Percentiles rank a stretch among this genome's conserved stretches.
phyloP scores from a whole-genome alignment of 53 echinoderm and acorn worm genomes.

The Arbacia lixula region DNA sequence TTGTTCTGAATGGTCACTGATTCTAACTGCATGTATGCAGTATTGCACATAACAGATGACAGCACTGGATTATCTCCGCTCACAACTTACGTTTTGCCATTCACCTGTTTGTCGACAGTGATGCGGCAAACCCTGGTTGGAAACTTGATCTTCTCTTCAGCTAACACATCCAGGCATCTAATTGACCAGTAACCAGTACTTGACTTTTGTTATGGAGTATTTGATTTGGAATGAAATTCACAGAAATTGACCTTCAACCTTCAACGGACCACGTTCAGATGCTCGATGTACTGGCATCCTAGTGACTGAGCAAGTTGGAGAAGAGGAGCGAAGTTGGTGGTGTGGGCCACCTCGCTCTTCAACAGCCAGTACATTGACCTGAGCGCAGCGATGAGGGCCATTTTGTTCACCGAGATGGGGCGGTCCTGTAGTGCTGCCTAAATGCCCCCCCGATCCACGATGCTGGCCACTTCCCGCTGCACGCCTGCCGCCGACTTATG shows the following conservation, averaged over 20 bases:
- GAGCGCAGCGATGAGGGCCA: not conserved
- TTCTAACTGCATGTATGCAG: not conserved
- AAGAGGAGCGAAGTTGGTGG: not conserved
- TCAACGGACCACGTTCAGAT: too few relatives aligned
- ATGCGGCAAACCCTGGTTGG: not conserved
- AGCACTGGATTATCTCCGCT: not conserved
- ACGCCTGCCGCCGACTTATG: not conserved
- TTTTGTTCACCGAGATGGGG: not conserved
- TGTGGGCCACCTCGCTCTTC: not conserved
- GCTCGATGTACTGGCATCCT: too few relatives aligned
- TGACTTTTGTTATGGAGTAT: too few relatives aligned
- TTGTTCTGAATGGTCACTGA: not conserved
- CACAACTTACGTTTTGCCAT: not conserved
- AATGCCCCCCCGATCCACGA: too few relatives aligned
- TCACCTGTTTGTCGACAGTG: not conserved
- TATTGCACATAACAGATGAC: not conserved
- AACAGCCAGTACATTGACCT: not conserved
- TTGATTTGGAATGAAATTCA: too few relatives aligned
- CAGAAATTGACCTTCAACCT: too few relatives aligned
- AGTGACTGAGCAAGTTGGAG: not conserved
- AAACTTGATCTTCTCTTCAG: not conserved
- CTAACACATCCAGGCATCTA: not conserved
- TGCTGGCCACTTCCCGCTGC: too few relatives aligned
- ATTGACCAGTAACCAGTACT: too few relatives aligned
- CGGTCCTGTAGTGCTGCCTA: constrained; percentile 38